Percentiles rank a stretch among this genome's conserved stretches.
Conservation (phyloP, 2,113 vertebrate species). For the Cyanistes caeruleus region DNA sequence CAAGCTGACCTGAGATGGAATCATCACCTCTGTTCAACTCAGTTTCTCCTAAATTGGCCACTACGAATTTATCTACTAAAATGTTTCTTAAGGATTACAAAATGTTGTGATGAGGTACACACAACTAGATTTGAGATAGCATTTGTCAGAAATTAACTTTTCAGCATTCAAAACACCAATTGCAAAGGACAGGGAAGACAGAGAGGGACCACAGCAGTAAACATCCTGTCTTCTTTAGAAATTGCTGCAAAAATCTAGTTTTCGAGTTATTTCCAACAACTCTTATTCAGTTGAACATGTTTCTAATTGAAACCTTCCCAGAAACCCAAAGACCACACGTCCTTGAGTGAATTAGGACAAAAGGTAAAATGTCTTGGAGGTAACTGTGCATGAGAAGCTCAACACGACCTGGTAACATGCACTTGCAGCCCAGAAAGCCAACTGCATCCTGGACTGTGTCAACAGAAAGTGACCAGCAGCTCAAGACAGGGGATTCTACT, state of each 20-base stretch:
- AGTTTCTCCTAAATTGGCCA: not conserved
- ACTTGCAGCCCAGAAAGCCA: not conserved
- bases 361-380: not conserved
- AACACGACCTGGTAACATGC: accelerated
- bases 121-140: not conserved
- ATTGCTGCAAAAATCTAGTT: not conserved
- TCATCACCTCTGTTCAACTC: not conserved
- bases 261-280: not conserved
- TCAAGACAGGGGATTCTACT: not conserved
- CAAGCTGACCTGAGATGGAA: not conserved
- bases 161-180: not conserved
- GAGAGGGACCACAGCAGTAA: not conserved
- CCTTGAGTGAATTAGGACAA: not conserved
- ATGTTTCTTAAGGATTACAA: not conserved
- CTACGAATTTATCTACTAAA: not conserved
- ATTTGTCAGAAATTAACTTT: not conserved
- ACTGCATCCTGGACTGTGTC: no score
- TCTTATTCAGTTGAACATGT: not conserved
- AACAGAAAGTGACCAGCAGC: not conserved
- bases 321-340: not conserved
- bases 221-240: not conserved
- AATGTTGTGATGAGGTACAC: not conserved
- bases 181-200: not conserved
- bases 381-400: not conserved
- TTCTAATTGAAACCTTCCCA: not conserved